These are phyloP conservation scores for Cnemophilus loriae DNA, from an alignment of 2,113 vertebrate species.

Conservation along the genomic window DNA sequence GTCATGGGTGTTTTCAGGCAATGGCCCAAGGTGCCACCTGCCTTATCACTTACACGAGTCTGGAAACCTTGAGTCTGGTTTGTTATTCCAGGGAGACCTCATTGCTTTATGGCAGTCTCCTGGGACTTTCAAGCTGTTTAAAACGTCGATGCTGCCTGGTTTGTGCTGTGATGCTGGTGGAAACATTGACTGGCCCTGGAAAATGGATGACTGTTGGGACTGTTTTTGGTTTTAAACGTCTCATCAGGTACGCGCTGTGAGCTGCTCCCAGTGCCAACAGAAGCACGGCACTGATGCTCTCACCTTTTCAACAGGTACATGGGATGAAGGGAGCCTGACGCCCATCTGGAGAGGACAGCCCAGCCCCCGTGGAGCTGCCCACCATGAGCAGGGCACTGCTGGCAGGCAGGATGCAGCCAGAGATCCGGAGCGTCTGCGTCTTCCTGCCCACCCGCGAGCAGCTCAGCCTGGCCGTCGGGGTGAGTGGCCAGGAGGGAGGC, in stretches of 20 bases:
- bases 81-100: neutral
- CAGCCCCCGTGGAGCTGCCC: neutral
- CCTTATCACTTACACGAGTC: neutral
- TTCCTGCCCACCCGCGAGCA: slow-evolving; percentile 83
- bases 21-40: neutral
- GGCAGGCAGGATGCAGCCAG: slow-evolving; percentile 37
- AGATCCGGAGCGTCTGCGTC: slow-evolving; percentile 78
- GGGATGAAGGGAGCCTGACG: slow-evolving; percentile 33
- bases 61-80: neutral
- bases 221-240: neutral
- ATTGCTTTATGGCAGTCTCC: neutral
- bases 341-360: neutral
- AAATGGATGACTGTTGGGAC: neutral
- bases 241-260: rapidly evolving
- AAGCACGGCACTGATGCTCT: neutral
- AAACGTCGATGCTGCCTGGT: neutral
- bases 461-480: slow-evolving; percentile 78
- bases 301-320: neutral
- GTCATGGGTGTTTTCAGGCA: neutral
- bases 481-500: slow-evolving; percentile 35
- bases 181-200: neutral
- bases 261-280: neutral
- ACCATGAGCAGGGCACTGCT: slow-evolving; percentile 48
- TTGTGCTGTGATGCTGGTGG: neutral
- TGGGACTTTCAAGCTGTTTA: neutral